Percentiles rank a stretch among this genome's conserved stretches.
phyloP scores from a whole-genome alignment of 2,888 invertebrate species.

The Eristalis pertinax region DNA sequence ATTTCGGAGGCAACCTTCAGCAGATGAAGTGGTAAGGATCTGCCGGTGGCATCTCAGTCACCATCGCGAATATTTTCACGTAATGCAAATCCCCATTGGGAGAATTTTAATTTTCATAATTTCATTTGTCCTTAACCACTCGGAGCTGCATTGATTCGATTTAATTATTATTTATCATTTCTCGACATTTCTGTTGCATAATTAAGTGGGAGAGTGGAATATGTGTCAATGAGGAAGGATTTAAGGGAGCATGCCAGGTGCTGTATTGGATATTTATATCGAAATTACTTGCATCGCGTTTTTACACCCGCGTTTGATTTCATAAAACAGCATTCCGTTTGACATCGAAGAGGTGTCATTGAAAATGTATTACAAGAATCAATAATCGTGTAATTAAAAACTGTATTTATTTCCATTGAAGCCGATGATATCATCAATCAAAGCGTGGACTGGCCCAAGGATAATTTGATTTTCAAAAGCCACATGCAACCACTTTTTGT shows the following conservation, averaged over 20 bases:
- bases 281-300: neutral
- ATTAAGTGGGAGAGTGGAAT: slow-evolving; percentile 15
- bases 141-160: slow-evolving; percentile 14
- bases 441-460: neutral
- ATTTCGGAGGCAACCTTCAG: neutral
- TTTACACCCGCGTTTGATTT: neutral
- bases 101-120: neutral
- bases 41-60: slow-evolving; percentile 36
- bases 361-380: neutral
- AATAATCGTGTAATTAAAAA: neutral
- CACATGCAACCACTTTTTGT: neutral
- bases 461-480: neutral
- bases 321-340: neutral
- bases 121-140: neutral
- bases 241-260: neutral
- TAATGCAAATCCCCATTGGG: slow-evolving; percentile 30
- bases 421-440: neutral
- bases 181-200: slow-evolving; percentile 33
- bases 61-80: slow-evolving; percentile 33
- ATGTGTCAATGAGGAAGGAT: slow-evolving; percentile 17
- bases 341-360: neutral
- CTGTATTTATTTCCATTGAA: neutral
- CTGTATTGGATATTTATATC: neutral
- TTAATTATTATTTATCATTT: slow-evolving; percentile 15
- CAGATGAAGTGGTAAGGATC: slow-evolving; percentile 39